A percentile compares a stretch with the other conserved stretches of the same genome.
Evolutionary conservation across 2,888 invertebrate genomes (phyloP).

Genomic region (Sabatieria punctata): DNA sequence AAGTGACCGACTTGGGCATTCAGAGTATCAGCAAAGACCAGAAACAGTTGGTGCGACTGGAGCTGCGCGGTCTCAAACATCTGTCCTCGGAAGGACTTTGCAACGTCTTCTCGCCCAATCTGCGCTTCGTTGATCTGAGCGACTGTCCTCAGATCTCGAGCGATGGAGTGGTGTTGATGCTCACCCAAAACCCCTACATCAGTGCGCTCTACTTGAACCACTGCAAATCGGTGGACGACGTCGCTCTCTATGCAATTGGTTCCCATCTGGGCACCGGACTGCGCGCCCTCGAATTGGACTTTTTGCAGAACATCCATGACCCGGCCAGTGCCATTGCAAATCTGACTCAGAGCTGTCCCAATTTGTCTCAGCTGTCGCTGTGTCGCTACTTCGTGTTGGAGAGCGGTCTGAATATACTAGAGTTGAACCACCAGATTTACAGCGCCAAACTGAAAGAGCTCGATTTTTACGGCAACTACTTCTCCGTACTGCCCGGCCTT

Average conservation of each 20-base stretch:
- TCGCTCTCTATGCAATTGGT: slow-evolving; percentile 26
- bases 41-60: slow-evolving; percentile 15
- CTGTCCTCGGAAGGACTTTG: slow-evolving; percentile 20
- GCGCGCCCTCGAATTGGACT: slow-evolving; percentile 23
- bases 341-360: slow-evolving; percentile 22
- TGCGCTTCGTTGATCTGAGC: slow-evolving; percentile 23
- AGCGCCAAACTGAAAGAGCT: slow-evolving; percentile 16
- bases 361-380: slow-evolving; percentile 23
- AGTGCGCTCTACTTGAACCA: slow-evolving; percentile 22
- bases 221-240: slow-evolving; percentile 24
- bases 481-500: slow-evolving; percentile 19
- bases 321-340: slow-evolving; percentile 20
- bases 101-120: slow-evolving; percentile 16
- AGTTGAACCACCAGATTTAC: slow-evolving; percentile 2
- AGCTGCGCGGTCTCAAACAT: slow-evolving; percentile 18
- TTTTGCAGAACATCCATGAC: slow-evolving; percentile 21
- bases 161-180: slow-evolving; percentile 18
- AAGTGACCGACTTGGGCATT: slow-evolving; percentile 19
- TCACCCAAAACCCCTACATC: slow-evolving; percentile 21
- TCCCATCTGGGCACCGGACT: slow-evolving; percentile 18
- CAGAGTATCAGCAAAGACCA: slow-evolving; percentile 18
- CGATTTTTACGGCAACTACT: slow-evolving; percentile 27
- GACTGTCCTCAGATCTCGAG: slow-evolving; percentile 23
- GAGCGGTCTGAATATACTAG: background rate
- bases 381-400: slow-evolving; percentile 20